A percentile compares a stretch with the other conserved stretches of the same genome.
Conservation (phyloP, 2,888 invertebrate species). For the Conomelus anceps region DNA sequence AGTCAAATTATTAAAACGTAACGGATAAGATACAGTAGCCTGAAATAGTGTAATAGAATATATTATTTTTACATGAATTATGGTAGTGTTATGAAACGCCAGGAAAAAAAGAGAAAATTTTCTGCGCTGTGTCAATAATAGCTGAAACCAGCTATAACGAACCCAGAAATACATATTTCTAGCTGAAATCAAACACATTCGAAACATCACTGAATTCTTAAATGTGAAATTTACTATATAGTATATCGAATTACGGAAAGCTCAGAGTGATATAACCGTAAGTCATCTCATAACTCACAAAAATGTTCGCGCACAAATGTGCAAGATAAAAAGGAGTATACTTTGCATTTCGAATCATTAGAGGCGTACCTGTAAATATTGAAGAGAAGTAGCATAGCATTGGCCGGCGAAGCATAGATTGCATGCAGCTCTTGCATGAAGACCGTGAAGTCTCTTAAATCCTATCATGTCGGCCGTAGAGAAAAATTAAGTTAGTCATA, state of each 20-base stretch:
- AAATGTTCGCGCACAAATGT: not conserved
- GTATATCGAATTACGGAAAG: not conserved
- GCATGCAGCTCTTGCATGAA: not conserved
- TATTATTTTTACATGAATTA: too few species aligned
- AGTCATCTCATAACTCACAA: not conserved
- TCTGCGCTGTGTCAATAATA: too few species aligned
- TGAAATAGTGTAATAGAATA: too few species aligned
- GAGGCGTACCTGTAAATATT: not conserved
- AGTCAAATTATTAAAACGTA: too few species aligned
- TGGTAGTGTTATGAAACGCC: too few species aligned
- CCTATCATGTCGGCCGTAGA: not conserved
- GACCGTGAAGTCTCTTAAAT: not conserved
- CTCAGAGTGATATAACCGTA: not conserved
- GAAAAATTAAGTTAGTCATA: not conserved
- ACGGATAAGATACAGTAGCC: too few species aligned
- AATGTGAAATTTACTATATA: not conserved
- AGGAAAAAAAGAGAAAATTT: too few species aligned
- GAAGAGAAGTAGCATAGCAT: not conserved
- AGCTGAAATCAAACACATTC: not conserved
- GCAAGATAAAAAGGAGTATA: not conserved
- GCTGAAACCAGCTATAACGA: too few species aligned
- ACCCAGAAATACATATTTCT: too few species aligned
- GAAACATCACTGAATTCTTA: not conserved
- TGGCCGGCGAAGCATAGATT: not conserved
- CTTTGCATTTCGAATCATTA: not conserved